Evolutionary conservation across 2,797 vertebrate species (phyloP).

Genomic region (Odontamblyopus rebecca): DNA sequence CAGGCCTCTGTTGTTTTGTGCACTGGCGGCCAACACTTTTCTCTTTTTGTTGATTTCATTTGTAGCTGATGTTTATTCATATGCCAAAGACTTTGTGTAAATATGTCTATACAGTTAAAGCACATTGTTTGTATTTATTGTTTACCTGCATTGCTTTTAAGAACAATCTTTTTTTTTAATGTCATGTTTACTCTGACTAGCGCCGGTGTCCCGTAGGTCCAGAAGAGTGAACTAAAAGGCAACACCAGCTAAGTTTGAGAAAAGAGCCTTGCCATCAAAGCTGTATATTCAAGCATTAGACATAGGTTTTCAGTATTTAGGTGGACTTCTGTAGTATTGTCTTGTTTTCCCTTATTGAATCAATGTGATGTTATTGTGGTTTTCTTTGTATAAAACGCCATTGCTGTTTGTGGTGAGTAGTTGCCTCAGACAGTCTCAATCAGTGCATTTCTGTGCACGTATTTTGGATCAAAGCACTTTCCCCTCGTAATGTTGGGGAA

Average conservation of each 20-base stretch:
- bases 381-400: constrained; percentile 80
- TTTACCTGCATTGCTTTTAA: constrained; percentile 96
- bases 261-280: constrained; percentile 66
- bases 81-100: constrained; percentile 99
- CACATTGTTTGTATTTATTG: constrained; percentile 99
- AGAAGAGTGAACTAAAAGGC: constrained; percentile 13
- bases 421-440: constrained; percentile 30
- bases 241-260: constrained; percentile 32
- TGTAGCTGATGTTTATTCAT: constrained; percentile 90
- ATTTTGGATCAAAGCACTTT: constrained; percentile 46
- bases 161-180: constrained; percentile 83
- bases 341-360: constrained; percentile 74
- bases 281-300: constrained; percentile 86
- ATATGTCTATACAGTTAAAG: constrained; percentile 99
- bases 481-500: constrained; percentile 44
- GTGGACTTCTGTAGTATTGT: constrained; percentile 81
- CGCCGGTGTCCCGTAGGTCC: constrained; percentile 30
- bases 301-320: constrained; percentile 90
- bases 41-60: constrained; percentile 73
- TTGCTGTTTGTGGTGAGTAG: constrained; percentile 76
- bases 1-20: constrained; percentile 83
- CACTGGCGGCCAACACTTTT: constrained; percentile 89
- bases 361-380: constrained; percentile 83
- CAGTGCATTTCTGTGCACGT: constrained; percentile 42
- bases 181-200: constrained; percentile 78